These are phyloP conservation scores for Sus cebifrons DNA, from an alignment of 2,797 vertebrate species.

Conservation along the genomic window DNA sequence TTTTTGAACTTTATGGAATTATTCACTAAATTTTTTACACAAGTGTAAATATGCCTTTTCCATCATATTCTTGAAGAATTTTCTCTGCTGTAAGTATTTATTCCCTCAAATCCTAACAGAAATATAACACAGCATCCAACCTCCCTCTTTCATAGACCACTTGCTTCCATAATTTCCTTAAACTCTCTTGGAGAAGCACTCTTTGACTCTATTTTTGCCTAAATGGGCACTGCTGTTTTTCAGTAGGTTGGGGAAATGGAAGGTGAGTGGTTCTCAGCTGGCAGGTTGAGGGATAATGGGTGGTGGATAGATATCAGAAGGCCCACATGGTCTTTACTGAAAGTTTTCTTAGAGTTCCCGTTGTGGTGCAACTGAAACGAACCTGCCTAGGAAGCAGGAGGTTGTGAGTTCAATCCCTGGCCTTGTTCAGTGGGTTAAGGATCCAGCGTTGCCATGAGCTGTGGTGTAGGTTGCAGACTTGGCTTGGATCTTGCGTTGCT, in stretches of 20 bases:
- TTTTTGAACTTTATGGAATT: background rate
- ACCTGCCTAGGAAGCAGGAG: no score
- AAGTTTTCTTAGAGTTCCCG: no score
- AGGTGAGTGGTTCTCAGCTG: background rate
- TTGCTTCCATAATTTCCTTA: constrained; percentile 25
- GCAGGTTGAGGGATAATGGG: background rate
- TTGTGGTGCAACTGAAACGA: no score
- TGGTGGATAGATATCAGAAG: background rate
- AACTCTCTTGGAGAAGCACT: background rate
- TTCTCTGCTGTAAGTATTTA: background rate
- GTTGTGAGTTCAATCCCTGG: no score
- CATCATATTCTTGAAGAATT: background rate
- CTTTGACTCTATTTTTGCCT: background rate
- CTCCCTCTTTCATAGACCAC: background rate
- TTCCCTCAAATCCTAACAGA: background rate
- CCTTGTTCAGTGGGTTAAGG: no score
- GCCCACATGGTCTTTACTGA: background rate
- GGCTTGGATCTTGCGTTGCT: no score
- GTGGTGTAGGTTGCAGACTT: no score
- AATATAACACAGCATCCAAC: background rate
- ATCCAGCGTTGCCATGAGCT: no score
- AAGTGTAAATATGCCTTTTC: background rate
- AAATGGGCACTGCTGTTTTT: background rate
- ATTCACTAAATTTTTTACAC: background rate
- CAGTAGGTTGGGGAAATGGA: background rate